These are phyloP conservation scores for Agonum fuliginosum DNA, from an alignment of 2,888 invertebrate species.

Conservation along the genomic window DNA sequence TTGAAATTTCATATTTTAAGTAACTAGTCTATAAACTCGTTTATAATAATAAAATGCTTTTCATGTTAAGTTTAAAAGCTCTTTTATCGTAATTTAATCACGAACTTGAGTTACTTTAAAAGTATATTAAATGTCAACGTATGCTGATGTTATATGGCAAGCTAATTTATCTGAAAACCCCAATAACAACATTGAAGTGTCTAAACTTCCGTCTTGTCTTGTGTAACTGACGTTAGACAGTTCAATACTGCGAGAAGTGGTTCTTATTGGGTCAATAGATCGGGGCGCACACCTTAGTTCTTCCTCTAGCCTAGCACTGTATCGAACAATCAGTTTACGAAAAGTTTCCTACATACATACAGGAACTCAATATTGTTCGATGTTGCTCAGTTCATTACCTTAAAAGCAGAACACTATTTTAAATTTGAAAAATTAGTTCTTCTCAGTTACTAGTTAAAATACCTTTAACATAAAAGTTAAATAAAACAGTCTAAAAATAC, in stretches of 20 bases:
- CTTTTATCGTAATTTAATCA: background rate
- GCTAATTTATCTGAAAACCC: slow-evolving; percentile 23
- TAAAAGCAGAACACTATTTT: no score
- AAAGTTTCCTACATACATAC: background rate
- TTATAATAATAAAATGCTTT: slow-evolving; percentile 2
- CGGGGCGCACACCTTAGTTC: background rate
- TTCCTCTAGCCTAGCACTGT: background rate
- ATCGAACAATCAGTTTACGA: background rate
- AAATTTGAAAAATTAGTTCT: no score
- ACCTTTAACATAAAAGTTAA: no score
- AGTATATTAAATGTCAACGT: background rate
- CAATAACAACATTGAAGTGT: slow-evolving; percentile 21
- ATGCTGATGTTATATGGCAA: background rate
- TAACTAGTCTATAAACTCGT: background rate
- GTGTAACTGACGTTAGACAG: background rate
- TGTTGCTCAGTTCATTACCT: no score
- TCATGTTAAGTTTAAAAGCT: background rate
- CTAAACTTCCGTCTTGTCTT: slow-evolving; percentile 19
- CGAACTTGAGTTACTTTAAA: background rate
- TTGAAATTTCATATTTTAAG: slow-evolving; percentile 9
- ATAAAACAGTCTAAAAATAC: no score
- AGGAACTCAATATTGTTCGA: background rate
- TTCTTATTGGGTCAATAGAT: slow-evolving; percentile 34
- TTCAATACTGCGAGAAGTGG: background rate
- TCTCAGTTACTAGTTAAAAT: no score